A percentile compares a stretch with the other conserved stretches of the same genome.
Evolutionary conservation across 2,888 invertebrate species (phyloP).

Genomic region (Prosopocoilus inquinatus): DNA sequence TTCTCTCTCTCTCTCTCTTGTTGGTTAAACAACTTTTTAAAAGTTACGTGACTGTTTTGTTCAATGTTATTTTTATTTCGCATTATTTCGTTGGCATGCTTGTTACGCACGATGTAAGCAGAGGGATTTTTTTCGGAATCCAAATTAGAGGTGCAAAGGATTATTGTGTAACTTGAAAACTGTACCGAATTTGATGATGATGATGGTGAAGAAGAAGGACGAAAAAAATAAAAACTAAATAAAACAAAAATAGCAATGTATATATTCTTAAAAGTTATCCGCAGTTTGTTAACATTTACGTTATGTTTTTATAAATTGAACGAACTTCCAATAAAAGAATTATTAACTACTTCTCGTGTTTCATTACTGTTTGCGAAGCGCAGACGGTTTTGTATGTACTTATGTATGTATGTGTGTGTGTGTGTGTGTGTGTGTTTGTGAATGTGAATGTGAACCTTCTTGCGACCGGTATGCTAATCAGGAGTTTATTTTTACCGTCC

Average conservation of each 20-base stretch:
- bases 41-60: neutral
- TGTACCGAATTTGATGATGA: conserved; percentile 18
- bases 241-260: conserved; percentile 24
- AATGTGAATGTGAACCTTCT: no score
- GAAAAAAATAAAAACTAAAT: no score
- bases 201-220: no score
- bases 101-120: neutral
- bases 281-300: conserved; percentile 49
- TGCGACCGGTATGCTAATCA: no score
- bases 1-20: no score
- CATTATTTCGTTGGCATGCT: neutral
- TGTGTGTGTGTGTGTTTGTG: no score
- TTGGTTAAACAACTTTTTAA: neutral
- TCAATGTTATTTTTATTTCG: neutral
- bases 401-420: no score
- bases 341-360: neutral
- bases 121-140: conserved; percentile 9
- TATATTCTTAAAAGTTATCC: conserved; percentile 29
- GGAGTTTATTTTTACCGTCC: no score
- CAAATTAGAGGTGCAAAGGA: conserved; percentile 18
- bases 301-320: conserved; percentile 50
- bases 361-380: no score
- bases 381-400: no score
- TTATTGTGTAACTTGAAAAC: conserved; percentile 13
- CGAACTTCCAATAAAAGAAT: conserved; percentile 21